Percentiles rank a stretch among this genome's conserved stretches.
These are phyloP conservation scores for Euwallacea similis DNA, from an alignment of 1,140 invertebrate genomes.

Conservation along the genomic window DNA sequence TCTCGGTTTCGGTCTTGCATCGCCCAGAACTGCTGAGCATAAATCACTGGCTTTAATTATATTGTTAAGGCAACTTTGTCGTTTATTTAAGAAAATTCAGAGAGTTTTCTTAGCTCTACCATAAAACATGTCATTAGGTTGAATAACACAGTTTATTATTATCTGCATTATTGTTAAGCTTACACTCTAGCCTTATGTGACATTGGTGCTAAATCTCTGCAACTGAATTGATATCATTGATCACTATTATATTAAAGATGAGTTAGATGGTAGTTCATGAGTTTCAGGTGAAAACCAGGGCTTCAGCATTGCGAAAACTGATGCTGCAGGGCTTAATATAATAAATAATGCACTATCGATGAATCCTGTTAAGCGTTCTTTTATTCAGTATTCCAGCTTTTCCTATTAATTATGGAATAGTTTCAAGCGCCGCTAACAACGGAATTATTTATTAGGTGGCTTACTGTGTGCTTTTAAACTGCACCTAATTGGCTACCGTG, in stretches of 20 bases:
- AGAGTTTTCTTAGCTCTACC: constrained; percentile 16
- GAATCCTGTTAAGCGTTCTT: constrained; percentile 7
- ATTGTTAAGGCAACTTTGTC: constrained; percentile 27
- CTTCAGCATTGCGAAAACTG: constrained; percentile 18
- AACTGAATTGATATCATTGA: no score
- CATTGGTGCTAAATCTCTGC: no score
- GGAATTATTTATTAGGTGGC: constrained; percentile 12
- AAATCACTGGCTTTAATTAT: constrained; percentile 32
- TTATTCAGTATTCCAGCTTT: neutral
- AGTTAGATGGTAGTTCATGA: no score
- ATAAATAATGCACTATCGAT: constrained; percentile 25
- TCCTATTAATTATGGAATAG: constrained; percentile 13
- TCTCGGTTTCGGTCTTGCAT: constrained; percentile 23
- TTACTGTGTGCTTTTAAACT: neutral
- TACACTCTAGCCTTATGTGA: no score
- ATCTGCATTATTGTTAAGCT: no score
- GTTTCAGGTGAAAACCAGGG: neutral
- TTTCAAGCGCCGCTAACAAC: neutral
- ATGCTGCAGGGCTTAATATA: constrained; percentile 5
- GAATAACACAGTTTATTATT: no score
- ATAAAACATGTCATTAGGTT: neutral
- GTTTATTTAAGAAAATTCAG: constrained; percentile 27
- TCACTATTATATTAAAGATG: no score
- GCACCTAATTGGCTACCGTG: constrained; percentile 11
- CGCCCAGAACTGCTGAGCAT: neutral